Evolutionary conservation across 2,888 invertebrate species (phyloP).

Genomic region (Catocala nupta): DNA sequence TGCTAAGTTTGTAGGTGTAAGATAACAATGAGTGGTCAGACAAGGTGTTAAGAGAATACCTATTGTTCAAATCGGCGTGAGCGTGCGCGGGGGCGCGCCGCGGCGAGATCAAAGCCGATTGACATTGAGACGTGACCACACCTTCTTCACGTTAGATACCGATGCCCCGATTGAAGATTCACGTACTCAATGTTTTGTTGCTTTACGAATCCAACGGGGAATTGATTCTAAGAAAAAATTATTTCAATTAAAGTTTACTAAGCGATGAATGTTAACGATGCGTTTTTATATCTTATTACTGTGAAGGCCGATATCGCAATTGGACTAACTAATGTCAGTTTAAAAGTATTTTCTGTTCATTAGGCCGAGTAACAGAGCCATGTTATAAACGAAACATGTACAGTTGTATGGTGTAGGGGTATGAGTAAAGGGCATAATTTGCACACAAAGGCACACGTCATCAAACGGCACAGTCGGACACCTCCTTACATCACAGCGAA

Average conservation of each 20-base stretch:
- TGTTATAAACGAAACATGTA: conserved; percentile 11
- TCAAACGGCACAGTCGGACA: conserved; percentile 65
- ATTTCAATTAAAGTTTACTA: neutral
- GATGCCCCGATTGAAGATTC: conserved; percentile 39
- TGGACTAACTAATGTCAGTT: neutral
- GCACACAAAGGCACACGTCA: conserved; percentile 63
- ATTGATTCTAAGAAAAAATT: conserved; percentile 18
- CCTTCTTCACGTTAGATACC: conserved; percentile 51
- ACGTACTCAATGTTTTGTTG: conserved; percentile 31
- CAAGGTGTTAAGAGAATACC: conserved; percentile 68
- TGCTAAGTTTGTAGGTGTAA: conserved; percentile 37
- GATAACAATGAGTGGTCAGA: conserved; percentile 65
- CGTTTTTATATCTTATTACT: neutral
- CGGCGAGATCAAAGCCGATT: conserved; percentile 70
- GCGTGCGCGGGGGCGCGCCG: conserved; percentile 52
- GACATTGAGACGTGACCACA: conserved; percentile 70
- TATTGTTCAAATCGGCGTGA: conserved; percentile 63
- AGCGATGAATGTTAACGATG: too few relatives aligned
- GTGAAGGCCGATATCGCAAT: neutral
- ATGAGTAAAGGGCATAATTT: conserved; percentile 48
- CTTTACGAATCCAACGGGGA: conserved; percentile 7
- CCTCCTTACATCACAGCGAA: conserved; percentile 61
- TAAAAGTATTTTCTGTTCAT: conserved; percentile 16
- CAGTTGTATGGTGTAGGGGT: conserved; percentile 19
- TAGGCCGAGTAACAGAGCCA: conserved; percentile 8